phyloP scores from a whole-genome alignment of 2,113 vertebrate genomes.

The Eudyptes chrysolophus region DNA sequence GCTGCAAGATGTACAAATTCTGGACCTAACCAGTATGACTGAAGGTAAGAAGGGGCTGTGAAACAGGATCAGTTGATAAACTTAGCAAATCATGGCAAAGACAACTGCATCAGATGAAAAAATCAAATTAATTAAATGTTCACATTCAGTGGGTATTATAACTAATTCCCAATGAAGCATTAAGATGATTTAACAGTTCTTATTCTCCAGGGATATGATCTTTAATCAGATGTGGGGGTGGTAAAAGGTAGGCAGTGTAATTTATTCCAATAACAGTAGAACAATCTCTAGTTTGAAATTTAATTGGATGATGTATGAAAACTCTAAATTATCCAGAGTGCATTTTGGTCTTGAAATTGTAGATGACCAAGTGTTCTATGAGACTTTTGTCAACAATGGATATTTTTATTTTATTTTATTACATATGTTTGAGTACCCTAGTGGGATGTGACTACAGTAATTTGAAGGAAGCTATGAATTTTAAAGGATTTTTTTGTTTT shows the following conservation, averaged over 20 bases:
- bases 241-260: neutral
- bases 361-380: neutral
- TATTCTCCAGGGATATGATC: slow-evolving; percentile 7
- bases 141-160: neutral
- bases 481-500: neutral
- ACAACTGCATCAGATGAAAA: neutral
- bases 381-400: neutral
- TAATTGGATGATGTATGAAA: neutral
- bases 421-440: neutral
- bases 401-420: neutral
- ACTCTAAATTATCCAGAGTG: neutral
- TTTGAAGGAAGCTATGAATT: neutral
- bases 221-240: neutral
- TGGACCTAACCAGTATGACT: neutral
- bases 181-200: slow-evolving; percentile 40
- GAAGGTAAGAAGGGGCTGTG: neutral
- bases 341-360: neutral
- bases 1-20: neutral
- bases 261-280: slow-evolving; percentile 18
- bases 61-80: neutral
- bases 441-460: neutral
- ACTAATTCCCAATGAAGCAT: neutral
- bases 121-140: slow-evolving; percentile 21
- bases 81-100: neutral
- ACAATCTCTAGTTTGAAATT: neutral